Conservation (phyloP, 2,797 vertebrate genomes). For the Microtus agrestis region DNA sequence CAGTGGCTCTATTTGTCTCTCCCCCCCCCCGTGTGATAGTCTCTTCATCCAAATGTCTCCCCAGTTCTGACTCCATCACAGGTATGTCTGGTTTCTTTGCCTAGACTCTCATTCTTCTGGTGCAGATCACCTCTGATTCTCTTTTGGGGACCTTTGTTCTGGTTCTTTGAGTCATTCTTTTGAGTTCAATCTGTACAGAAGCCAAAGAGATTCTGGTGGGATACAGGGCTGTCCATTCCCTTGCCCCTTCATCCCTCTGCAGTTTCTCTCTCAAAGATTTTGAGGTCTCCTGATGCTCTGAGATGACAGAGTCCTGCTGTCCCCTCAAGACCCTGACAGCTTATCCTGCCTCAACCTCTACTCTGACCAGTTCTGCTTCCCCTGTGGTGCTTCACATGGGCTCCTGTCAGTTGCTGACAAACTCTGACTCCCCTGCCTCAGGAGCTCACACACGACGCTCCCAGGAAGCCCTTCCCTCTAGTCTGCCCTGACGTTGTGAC, state of each 20-base stretch:
- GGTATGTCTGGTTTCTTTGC: background rate
- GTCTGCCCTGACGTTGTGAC: rapidly evolving
- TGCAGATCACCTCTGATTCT: rapidly evolving
- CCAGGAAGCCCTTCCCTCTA: rapidly evolving
- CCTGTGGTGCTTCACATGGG: background rate
- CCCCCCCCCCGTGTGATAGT: rapidly evolving
- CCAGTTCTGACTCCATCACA: background rate
- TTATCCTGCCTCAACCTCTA: background rate
- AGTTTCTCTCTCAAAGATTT: background rate
- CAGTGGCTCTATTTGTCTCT: rapidly evolving
- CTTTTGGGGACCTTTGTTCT: background rate
- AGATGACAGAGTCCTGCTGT: background rate
- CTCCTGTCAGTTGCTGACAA: background rate
- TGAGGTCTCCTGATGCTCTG: background rate
- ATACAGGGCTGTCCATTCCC: too few relatives aligned
- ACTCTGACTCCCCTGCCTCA: background rate
- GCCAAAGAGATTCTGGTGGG: background rate
- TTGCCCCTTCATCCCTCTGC: background rate
- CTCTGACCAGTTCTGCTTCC: background rate
- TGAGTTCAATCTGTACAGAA: background rate
- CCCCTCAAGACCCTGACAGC: background rate
- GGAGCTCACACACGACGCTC: too few relatives aligned
- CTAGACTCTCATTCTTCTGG: background rate
- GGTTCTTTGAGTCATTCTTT: background rate
- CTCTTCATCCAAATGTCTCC: rapidly evolving